phyloP scores from a whole-genome alignment of 2,888 invertebrate species.

The Xestia sexstrigata region DNA sequence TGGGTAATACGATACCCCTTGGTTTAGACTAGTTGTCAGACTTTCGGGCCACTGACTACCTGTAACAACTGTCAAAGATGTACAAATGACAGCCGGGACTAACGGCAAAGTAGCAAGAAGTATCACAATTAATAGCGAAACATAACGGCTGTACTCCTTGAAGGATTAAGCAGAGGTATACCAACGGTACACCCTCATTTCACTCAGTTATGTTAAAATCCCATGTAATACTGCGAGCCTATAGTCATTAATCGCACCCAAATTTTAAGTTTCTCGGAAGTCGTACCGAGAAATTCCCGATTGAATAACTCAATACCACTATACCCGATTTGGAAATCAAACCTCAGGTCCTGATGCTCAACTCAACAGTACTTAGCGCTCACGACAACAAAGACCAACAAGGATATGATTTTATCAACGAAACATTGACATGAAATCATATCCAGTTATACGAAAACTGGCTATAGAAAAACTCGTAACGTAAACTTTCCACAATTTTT shows the following conservation, averaged over 20 bases:
- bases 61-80: too few relatives aligned
- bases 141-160: too few relatives aligned
- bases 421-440: background rate
- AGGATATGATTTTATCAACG: background rate
- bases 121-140: too few relatives aligned
- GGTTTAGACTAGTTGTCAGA: too few relatives aligned
- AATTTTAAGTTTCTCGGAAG: too few relatives aligned
- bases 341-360: background rate
- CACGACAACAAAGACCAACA: background rate
- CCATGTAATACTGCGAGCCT: background rate
- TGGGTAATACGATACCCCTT: too few relatives aligned
- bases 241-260: too few relatives aligned
- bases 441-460: background rate
- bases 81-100: too few relatives aligned
- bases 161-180: background rate
- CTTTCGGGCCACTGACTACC: too few relatives aligned
- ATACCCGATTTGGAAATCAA: too few relatives aligned
- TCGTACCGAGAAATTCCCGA: background rate
- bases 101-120: too few relatives aligned
- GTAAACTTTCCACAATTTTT: background rate
- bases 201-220: background rate
- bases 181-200: background rate
- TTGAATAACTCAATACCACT: background rate
- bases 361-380: background rate
- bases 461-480: background rate